These are phyloP conservation scores for Triplophysa bombifrons DNA, from an alignment of 2,797 vertebrate species.

Conservation along the genomic window DNA sequence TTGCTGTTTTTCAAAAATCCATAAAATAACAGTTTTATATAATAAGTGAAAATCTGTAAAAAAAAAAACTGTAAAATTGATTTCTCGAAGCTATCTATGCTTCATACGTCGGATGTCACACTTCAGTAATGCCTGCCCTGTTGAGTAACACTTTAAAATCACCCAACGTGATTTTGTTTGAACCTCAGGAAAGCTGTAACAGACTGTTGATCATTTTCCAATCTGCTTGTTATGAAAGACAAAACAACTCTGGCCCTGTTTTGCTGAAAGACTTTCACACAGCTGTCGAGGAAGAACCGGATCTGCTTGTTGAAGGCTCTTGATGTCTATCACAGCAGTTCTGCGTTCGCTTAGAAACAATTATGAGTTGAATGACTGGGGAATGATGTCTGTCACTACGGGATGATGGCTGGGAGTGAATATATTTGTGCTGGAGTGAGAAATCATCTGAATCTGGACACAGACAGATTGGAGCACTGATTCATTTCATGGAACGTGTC, in stretches of 20 bases:
- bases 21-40: too few species aligned
- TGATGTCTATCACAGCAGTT: conserved; percentile 29
- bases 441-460: conserved; percentile 43
- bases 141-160: conserved; percentile 36
- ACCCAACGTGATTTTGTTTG: conserved; percentile 40
- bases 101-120: conserved; percentile 40
- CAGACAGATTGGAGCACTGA: conserved; percentile 31
- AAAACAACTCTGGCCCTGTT: conserved; percentile 17
- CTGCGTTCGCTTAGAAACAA: conserved; percentile 25
- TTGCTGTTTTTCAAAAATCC: too few species aligned
- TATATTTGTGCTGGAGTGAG: conserved; percentile 42
- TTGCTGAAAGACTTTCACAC: conserved; percentile 12
- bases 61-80: too few species aligned
- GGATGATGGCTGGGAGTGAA: conserved; percentile 34
- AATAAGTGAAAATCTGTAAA: too few species aligned
- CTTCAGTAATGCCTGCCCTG: conserved; percentile 44
- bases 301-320: conserved; percentile 6
- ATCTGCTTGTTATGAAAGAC: conserved; percentile 30
- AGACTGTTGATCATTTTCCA: conserved; percentile 25
- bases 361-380: conserved; percentile 39
- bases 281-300: neutral
- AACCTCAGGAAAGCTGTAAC: conserved; percentile 10
- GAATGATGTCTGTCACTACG: conserved; percentile 32
- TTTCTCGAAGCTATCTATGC: too few species aligned
- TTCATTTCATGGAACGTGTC: conserved; percentile 47